These are phyloP conservation scores for Propithecus coquereli DNA, from an alignment of 2,113 vertebrate species.

Conservation along the genomic window DNA sequence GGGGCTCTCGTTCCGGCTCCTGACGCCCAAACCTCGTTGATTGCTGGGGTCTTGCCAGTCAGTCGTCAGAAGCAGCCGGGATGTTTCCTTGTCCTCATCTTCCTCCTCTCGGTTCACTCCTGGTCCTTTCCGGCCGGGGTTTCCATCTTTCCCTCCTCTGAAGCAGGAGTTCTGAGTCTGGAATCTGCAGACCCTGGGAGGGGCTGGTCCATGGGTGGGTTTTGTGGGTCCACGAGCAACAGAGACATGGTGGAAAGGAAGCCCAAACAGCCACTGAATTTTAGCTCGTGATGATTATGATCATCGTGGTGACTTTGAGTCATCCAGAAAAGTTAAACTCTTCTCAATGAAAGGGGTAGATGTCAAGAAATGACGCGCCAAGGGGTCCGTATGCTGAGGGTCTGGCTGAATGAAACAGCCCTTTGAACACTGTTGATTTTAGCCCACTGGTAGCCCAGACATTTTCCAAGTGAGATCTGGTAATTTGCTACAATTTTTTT, in stretches of 20 bases:
- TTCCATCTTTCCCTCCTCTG: neutral
- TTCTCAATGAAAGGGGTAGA: neutral
- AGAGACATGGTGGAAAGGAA: neutral
- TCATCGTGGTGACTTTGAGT: neutral
- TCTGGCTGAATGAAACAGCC: neutral
- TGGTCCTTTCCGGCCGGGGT: neutral
- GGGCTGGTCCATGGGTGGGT: neutral
- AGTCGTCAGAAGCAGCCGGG: neutral
- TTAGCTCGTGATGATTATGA: neutral
- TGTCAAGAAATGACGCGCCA: neutral
- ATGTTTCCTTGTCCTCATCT: neutral
- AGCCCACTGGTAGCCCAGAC: neutral
- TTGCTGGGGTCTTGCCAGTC: neutral
- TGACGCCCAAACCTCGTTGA: neutral
- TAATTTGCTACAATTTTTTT: neutral
- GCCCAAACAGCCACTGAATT: neutral
- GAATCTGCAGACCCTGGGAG: neutral
- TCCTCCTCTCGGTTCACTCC: neutral
- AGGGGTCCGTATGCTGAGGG: neutral
- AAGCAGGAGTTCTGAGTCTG: conserved; percentile 2
- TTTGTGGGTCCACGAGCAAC: neutral
- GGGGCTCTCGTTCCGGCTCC: neutral
- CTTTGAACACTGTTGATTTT: neutral
- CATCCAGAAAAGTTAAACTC: neutral
- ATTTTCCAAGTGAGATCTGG: neutral